These are phyloP conservation scores for Anagyrus pseudococci DNA, from an alignment of 2,888 invertebrate species.

Conservation along the genomic window DNA sequence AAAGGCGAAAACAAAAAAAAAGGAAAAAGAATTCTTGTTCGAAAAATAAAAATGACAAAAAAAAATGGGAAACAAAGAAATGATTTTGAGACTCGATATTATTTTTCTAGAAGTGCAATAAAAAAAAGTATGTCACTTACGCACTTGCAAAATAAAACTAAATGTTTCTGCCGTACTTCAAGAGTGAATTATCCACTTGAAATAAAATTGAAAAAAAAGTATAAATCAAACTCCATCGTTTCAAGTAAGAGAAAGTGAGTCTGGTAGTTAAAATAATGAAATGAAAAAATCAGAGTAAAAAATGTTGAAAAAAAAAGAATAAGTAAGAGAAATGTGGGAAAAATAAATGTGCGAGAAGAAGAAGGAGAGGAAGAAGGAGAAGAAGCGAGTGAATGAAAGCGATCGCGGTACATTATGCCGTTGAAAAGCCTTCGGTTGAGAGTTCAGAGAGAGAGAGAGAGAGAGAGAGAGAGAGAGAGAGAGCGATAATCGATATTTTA, in stretches of 20 bases:
- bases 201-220: conserved; percentile 3
- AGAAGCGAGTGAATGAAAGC: conserved; percentile 23
- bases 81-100: conserved; percentile 34
- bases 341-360: too few species aligned
- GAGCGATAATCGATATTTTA: conserved; percentile 39
- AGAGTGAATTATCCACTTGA: conserved; percentile 21
- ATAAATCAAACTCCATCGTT: conserved; percentile 35
- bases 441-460: conserved; percentile 19
- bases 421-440: conserved; percentile 26
- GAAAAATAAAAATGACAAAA: conserved; percentile 6
- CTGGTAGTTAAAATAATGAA: conserved; percentile 27
- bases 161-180: conserved; percentile 13
- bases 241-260: conserved; percentile 17
- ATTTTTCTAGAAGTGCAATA: conserved; percentile 36
- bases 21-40: conserved; percentile 29
- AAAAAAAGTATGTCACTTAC: conserved; percentile 3
- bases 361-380: neutral
- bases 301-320: neutral
- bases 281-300: neutral
- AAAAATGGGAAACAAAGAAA: neutral
- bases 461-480: too few species aligned
- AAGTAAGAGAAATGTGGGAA: too few species aligned
- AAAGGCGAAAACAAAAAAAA: conserved; percentile 27
- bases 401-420: conserved; percentile 20
- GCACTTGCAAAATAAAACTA: neutral